These are phyloP conservation scores for Lottia gigantea DNA, from an alignment of 2,888 invertebrate species.

Conservation along the genomic window DNA sequence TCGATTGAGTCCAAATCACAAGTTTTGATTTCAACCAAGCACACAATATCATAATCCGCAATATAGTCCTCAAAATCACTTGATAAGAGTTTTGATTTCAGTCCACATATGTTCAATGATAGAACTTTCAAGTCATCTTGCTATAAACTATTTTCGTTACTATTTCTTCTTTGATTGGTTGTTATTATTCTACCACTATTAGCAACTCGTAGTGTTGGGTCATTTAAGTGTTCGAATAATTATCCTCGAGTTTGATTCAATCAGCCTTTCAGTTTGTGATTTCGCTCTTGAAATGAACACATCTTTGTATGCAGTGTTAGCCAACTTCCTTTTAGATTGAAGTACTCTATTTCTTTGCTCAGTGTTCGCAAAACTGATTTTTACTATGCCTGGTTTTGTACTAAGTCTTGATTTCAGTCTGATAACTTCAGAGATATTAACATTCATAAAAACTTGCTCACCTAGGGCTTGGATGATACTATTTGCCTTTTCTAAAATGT, in stretches of 20 bases:
- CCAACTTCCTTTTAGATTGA: not conserved
- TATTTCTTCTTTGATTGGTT: no score
- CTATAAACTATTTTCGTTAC: no score
- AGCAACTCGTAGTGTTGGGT: not conserved
- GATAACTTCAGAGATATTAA: not conserved
- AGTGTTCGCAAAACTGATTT: not conserved
- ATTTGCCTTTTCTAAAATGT: not conserved
- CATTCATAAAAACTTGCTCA: not conserved
- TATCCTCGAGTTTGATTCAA: not conserved
- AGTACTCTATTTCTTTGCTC: not conserved
- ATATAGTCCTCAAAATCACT: not conserved
- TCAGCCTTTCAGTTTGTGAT: not conserved
- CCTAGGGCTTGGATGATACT: not conserved
- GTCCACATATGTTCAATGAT: not conserved
- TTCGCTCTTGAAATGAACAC: not conserved
- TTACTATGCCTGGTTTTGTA: not conserved
- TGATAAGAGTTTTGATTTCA: not conserved
- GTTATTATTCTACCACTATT: not conserved
- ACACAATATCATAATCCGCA: not conserved
- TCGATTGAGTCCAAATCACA: not conserved
- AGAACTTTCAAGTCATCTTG: not conserved
- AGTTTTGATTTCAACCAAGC: not conserved
- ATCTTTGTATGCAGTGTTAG: not conserved
- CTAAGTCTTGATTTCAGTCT: not conserved
- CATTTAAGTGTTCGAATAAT: not conserved